phyloP scores from a whole-genome alignment of 2,888 invertebrate genomes.

The Dione vanillae region DNA sequence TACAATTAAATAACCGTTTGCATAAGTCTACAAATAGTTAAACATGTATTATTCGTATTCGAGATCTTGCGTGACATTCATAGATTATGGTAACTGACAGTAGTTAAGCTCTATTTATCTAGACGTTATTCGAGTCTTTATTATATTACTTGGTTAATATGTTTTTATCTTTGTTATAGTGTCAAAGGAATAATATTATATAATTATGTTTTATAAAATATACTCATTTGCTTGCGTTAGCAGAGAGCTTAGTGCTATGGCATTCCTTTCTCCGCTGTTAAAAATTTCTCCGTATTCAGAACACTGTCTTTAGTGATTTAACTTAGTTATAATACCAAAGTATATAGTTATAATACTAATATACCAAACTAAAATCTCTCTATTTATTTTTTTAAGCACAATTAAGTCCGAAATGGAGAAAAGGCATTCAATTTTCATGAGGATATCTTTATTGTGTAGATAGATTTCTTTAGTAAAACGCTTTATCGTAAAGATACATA shows the following conservation, averaged over 20 bases:
- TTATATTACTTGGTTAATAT: constrained; percentile 41
- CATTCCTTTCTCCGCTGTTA: background rate
- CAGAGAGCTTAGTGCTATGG: background rate
- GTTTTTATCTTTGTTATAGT: constrained; percentile 38
- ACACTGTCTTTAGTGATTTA: too few species aligned
- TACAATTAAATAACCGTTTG: constrained; percentile 44
- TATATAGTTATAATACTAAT: too few species aligned
- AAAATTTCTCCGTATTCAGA: too few species aligned
- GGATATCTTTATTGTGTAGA: too few species aligned
- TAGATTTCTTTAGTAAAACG: too few species aligned
- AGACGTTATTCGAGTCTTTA: constrained; percentile 37
- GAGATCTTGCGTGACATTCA: constrained; percentile 56
- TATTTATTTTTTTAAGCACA: too few species aligned
- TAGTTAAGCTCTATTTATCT: constrained; percentile 59
- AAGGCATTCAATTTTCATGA: too few species aligned
- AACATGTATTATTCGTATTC: constrained; percentile 52
- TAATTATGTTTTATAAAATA: too few species aligned
- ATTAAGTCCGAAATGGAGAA: too few species aligned
- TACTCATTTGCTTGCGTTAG: background rate
- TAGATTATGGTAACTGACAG: constrained; percentile 62
- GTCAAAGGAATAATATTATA: background rate
- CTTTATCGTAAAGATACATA: too few species aligned
- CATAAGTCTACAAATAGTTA: constrained; percentile 47
- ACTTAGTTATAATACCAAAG: too few species aligned
- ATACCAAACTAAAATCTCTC: too few species aligned